Evolutionary conservation across 2,113 vertebrate genomes (phyloP), one percentile per base, ranked within the genome.

Genomic region (Girardinichthys multiradiatus): DNA sequence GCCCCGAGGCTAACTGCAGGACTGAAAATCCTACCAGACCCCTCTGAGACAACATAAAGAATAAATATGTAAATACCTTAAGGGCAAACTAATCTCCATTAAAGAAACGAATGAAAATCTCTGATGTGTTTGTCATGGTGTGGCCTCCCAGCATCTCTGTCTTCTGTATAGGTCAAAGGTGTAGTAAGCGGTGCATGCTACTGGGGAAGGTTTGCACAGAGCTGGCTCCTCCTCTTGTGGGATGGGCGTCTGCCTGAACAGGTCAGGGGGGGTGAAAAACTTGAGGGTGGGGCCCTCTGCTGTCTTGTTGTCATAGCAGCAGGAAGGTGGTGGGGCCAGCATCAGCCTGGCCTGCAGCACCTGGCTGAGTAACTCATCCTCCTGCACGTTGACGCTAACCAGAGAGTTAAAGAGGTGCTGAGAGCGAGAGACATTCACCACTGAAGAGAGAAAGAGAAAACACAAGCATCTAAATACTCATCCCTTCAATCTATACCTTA

Each of bases 401-500:
- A 97, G 80, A 13, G 92, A 94, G 17, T 64, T 92, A 83, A 94
- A 97, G 69, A 96, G 93, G 9, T 86, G 82, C 86, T 89, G 94
- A 31, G 93, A 94, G 61, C 90, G 93, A 3, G 94, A 93, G 58
- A 96, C 88, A 29, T 96, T 97, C 76, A 95, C 71, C 1, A 92
- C 96, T 96, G n/a, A 14, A 71, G 62, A 45, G 3, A 60, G 17
- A 70, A 2, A 54, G 0, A 28, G 26, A 45, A 9, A 30, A 26
- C 3, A n/a, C 14, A 17, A 45, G 19, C 42, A 45, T 45, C 42
- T 45, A 17, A 45, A 17, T 45, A 17, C 42, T 45, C 42, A 45
- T 6, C 6, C 42, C 42, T 45, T 45, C 19, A 45, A 17, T 19
- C 17, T 45, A 3, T 17, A 15, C 4, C 15, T 45, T 15, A 45